Evolutionary conservation across 2,113 vertebrate genomes (phyloP).

Genomic region (Neogale vison): DNA sequence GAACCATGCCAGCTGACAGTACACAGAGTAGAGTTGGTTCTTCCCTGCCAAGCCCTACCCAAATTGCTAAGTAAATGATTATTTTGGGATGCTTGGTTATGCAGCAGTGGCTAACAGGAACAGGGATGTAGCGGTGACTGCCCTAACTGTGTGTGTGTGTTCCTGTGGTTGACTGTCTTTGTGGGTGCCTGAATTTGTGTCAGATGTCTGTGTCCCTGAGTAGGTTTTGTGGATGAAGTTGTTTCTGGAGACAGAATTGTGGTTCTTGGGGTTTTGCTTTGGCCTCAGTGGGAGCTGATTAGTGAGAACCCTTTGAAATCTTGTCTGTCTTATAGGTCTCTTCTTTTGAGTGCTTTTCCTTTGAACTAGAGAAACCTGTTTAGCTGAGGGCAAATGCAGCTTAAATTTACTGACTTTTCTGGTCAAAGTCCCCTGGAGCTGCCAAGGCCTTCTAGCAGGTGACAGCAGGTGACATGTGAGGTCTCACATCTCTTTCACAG

Average conservation of each 20-base stretch:
- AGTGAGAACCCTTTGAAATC: constrained; percentile 68
- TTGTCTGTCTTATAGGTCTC: constrained; percentile 55
- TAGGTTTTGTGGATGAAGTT: constrained; percentile 13
- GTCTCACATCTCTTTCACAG: neutral
- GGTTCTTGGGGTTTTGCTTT: constrained; percentile 47
- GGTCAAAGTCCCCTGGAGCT: neutral
- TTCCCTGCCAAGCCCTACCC: neutral
- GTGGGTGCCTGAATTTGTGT: neutral
- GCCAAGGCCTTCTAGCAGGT: constrained; percentile 13
- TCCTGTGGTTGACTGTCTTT: neutral
- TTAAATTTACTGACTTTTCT: constrained; percentile 60
- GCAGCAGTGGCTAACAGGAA: neutral
- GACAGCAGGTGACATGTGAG: neutral
- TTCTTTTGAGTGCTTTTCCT: constrained; percentile 53
- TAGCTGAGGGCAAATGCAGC: constrained; percentile 51
- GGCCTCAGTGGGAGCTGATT: constrained; percentile 45
- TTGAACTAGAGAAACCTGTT: constrained; percentile 62
- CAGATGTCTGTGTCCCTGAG: constrained; percentile 40
- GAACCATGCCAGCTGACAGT: neutral
- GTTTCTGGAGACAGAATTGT: constrained; percentile 23
- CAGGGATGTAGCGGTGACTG: neutral
- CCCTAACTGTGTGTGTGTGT: neutral
- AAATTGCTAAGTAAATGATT: constrained; percentile 44
- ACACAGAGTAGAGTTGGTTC: neutral
- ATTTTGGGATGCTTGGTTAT: constrained; percentile 28